These are phyloP conservation scores for Oreonectes daqikongensis DNA, from an alignment of 2,797 vertebrate species.

Conservation along the genomic window DNA sequence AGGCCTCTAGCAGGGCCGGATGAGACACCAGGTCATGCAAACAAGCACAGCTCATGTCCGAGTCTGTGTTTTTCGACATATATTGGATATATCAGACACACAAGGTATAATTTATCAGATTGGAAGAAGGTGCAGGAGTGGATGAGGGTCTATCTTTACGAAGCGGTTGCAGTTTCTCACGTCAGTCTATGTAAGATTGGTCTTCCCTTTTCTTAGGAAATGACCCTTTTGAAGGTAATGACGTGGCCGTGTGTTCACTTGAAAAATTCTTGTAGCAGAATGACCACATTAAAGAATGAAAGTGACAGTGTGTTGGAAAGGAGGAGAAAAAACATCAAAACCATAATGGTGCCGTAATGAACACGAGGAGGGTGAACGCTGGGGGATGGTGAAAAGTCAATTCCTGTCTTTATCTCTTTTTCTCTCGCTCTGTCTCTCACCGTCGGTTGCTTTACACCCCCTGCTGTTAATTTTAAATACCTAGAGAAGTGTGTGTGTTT, in stretches of 20 bases:
- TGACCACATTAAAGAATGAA: constrained; percentile 56
- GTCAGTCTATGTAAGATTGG: constrained; percentile 32
- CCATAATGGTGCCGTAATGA: constrained; percentile 54
- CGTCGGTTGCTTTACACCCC: constrained; percentile 34
- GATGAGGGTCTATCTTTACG: not conserved
- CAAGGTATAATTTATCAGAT: not conserved
- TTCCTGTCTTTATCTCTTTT: constrained; percentile 58
- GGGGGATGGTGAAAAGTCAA: constrained; percentile 53
- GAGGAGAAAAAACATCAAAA: constrained; percentile 41
- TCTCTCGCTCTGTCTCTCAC: constrained; percentile 43
- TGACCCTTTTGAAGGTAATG: constrained; percentile 58
- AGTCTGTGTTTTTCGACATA: constrained; percentile 17
- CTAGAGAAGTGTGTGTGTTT: constrained; percentile 38
- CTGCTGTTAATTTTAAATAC: constrained; percentile 60
- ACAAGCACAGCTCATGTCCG: constrained; percentile 43
- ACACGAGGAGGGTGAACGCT: constrained; percentile 32
- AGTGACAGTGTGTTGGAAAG: constrained; percentile 39
- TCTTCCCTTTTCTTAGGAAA: constrained; percentile 40
- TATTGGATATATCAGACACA: constrained; percentile 7
- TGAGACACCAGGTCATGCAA: constrained; percentile 47
- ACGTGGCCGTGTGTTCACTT: constrained; percentile 46
- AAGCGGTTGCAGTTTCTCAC: not conserved
- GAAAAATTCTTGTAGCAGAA: constrained; percentile 45
- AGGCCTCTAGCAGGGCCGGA: constrained; percentile 46
- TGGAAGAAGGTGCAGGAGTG: not conserved